A percentile compares a stretch with the other conserved stretches of the same genome.
Evolutionary conservation across 2,797 vertebrate genomes (phyloP).

Genomic region (Strix occidentalis): DNA sequence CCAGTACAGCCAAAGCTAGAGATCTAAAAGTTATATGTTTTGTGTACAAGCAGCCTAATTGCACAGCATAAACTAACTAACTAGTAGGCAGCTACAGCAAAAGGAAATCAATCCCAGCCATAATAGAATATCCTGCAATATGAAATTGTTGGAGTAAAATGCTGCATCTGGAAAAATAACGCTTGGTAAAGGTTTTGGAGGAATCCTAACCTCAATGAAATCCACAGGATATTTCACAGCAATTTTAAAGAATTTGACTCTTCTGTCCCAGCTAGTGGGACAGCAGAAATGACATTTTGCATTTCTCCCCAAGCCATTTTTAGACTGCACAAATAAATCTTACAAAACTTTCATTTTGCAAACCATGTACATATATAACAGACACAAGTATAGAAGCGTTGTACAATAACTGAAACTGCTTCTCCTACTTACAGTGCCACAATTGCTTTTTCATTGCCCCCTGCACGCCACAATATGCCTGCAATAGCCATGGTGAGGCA

Average conservation of each 20-base stretch:
- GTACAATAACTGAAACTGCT: neutral
- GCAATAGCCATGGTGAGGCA: conserved; percentile 82
- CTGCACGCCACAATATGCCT: conserved; percentile 91
- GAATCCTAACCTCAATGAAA: neutral
- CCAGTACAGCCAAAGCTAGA: neutral
- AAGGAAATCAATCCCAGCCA: neutral
- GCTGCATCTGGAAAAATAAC: neutral
- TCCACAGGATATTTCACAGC: neutral
- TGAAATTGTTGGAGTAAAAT: neutral
- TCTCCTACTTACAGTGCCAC: conserved; percentile 84
- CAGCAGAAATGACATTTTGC: neutral
- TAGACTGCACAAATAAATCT: neutral
- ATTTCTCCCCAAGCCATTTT: neutral
- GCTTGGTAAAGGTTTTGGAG: neutral
- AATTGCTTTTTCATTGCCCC: conserved; percentile 79
- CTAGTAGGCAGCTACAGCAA: neutral
- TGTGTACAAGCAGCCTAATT: neutral
- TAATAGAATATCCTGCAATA: neutral
- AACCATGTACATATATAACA: neutral
- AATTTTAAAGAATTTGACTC: neutral
- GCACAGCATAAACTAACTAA: neutral
- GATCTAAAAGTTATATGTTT: neutral
- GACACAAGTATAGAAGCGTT: neutral
- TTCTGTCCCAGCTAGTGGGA: neutral
- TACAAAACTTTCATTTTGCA: neutral